Base-by-base conservation (phyloP, 2,113 vertebrate species). In the Tympanuchus pallidicinctus region DNA sequence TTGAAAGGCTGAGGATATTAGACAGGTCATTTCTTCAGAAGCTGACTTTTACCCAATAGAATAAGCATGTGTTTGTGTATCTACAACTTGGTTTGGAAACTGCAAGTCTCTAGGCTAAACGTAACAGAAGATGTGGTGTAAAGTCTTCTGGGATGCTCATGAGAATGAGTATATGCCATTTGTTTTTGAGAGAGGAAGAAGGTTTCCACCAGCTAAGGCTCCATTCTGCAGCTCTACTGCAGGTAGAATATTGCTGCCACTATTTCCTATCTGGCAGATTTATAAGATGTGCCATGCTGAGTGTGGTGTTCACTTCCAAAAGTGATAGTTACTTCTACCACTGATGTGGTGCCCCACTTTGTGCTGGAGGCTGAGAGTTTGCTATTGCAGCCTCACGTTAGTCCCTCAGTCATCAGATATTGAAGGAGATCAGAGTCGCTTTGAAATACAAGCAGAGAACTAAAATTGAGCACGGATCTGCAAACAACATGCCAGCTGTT, bases 321-420 rank as follows among this genome's bases (percentile, higher is more conserved):
- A 25, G 6, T 8, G 3, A 18, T 38, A n/a, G 36, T 40, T 52
- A 19, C 6, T 86, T 88, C 38, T 69, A 28, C 28, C 6, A n/a
- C 25, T 65, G 52, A 40, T 84, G 56, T 66, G 20, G 48, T 48
- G n/a, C 57, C 70, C 42, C 54, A 10, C 14, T 38, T 89, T 70
- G 10, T 47, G 89, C 91, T n/a, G 34, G 64, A 82, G 45, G 40
- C 48, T 20, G 8, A 38, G 60, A 18, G 24, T 71, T 86, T 2
- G 0, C 27, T 34, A 2, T 3, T 59, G 28, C 59, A 82, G 42
- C 24, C 22, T 10, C 14, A 10, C 11, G 19, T 1, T 22, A 36
- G 8, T 42, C 64, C 54, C 27, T 56, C 69, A 38, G 28, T 36
- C 71, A 77, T 34, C 5, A 6, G 34, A 36, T 15, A 21, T 0